Conservation (phyloP, 2,888 invertebrate genomes). For the Oscheius sp. region DNA sequence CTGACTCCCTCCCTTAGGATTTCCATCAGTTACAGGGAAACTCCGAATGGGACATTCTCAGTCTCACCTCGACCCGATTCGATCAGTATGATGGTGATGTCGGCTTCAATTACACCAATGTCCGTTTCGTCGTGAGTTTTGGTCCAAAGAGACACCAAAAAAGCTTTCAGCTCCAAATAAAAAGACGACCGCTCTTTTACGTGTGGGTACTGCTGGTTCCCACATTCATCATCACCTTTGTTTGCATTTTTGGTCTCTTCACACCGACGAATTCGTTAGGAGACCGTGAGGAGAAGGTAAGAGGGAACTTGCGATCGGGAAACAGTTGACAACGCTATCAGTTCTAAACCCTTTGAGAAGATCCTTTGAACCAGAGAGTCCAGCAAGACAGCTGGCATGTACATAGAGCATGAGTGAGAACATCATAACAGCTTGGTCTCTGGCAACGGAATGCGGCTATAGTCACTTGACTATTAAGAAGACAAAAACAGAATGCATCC, state of each 20-base stretch:
- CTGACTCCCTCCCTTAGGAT: background rate
- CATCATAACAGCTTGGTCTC: too few species aligned
- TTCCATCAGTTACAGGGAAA: conserved; percentile 48
- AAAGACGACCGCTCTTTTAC: conserved; percentile 54
- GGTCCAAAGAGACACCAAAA: background rate
- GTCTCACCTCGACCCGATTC: conserved; percentile 19
- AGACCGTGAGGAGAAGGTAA: conserved; percentile 54
- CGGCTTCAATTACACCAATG: conserved; percentile 55
- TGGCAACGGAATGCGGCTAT: too few species aligned
- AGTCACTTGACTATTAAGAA: too few species aligned
- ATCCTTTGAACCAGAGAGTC: too few species aligned
- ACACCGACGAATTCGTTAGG: conserved; percentile 57
- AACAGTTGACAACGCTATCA: background rate
- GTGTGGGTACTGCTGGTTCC: conserved; percentile 61
- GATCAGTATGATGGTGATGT: conserved; percentile 53
- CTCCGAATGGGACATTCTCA: conserved; percentile 57
- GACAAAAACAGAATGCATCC: too few species aligned
- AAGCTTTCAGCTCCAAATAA: conserved; percentile 38
- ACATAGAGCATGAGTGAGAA: too few species aligned
- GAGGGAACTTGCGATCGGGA: background rate
- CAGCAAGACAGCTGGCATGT: too few species aligned
- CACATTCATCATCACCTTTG: conserved; percentile 58
- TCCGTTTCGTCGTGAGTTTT: conserved; percentile 42
- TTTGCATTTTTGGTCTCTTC: conserved; percentile 58
- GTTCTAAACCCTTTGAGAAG: too few species aligned